These are phyloP conservation scores for Platycercus adscitus DNA, from an alignment of 2,113 vertebrate species.

Conservation along the genomic window DNA sequence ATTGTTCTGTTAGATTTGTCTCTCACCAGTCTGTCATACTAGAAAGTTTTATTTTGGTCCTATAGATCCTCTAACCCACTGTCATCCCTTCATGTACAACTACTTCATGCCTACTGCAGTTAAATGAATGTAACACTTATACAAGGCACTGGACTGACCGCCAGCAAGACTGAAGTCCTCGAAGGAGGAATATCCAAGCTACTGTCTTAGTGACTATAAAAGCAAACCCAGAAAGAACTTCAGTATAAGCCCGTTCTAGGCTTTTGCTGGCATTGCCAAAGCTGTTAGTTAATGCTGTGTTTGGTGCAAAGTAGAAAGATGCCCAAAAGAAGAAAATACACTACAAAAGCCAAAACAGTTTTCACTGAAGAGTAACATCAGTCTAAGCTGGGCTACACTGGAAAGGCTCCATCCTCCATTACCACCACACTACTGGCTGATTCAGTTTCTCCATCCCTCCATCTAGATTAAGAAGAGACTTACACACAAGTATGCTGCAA, in stretches of 20 bases:
- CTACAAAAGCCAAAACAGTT: neutral
- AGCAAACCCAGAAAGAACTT: neutral
- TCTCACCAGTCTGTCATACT: neutral
- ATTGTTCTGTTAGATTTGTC: neutral
- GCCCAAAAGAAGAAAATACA: neutral
- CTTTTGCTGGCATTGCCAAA: neutral
- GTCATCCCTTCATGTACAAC: neutral
- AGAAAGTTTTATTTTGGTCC: constrained; percentile 41
- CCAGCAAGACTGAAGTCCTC: neutral
- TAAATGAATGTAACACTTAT: neutral
- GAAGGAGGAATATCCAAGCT: neutral
- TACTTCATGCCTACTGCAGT: neutral
- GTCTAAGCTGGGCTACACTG: neutral
- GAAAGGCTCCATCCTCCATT: neutral
- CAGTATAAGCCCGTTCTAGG: neutral
- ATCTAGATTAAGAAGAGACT: neutral
- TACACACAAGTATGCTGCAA: neutral
- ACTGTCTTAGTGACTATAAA: neutral
- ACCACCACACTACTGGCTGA: neutral
- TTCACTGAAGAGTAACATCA: neutral
- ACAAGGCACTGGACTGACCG: neutral
- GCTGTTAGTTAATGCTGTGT: neutral
- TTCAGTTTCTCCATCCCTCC: neutral
- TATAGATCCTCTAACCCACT: neutral
- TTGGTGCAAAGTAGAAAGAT: neutral